Percentiles rank a stretch among this genome's conserved stretches.
Conservation (phyloP, 2,797 vertebrate genomes). For the Mallotus villosus region DNA sequence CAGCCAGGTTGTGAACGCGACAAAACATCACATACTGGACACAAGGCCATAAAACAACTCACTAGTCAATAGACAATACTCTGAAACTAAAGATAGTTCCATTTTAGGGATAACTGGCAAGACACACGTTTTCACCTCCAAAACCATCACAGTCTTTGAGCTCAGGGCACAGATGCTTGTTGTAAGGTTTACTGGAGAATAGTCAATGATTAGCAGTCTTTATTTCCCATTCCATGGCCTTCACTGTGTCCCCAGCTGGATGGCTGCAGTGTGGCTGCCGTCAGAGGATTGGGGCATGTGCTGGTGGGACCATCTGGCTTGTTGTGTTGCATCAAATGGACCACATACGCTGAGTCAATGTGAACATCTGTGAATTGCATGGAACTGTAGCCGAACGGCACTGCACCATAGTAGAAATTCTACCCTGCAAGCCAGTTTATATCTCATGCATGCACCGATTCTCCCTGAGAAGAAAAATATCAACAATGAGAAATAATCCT, state of each 20-base stretch:
- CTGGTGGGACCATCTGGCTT: constrained; percentile 34
- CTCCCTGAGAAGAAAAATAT: background rate
- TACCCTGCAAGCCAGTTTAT: background rate
- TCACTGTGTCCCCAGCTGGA: constrained; percentile 20
- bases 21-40: background rate
- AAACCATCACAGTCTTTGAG: too few relatives aligned
- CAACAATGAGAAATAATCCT: background rate
- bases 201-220: constrained; percentile 1
- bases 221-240: constrained; percentile 16
- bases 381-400: constrained; percentile 34
- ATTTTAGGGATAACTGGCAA: background rate
- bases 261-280: constrained; percentile 15
- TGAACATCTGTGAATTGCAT: constrained; percentile 39
- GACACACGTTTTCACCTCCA: too few relatives aligned
- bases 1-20: background rate
- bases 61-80: background rate
- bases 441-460: background rate
- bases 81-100: background rate
- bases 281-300: constrained; percentile 3
- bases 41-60: background rate
- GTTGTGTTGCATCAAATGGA: constrained; percentile 32
- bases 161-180: background rate
- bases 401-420: constrained; percentile 7
- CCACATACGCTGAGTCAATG: constrained; percentile 33
- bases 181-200: background rate